Base-by-base conservation (phyloP, 2,888 invertebrate species). In the Dilophus febrilis region DNA sequence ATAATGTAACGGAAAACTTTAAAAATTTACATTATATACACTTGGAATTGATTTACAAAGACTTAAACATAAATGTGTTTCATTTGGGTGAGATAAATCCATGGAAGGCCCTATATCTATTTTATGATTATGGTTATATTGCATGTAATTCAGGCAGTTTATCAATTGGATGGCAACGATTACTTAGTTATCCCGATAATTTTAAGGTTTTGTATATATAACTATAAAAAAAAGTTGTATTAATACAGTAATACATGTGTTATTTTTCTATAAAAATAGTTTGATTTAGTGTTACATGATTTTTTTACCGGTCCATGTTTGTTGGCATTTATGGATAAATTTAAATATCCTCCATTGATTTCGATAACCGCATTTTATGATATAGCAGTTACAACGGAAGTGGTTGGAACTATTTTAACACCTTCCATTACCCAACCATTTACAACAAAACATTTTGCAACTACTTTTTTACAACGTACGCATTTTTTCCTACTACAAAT, bases 241-340 rank as follows among this genome's bases (percentile, higher is more conserved):
- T n/a, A n/a, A n/a, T n/a, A n/a, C n/a, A n/a, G n/a, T n/a, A n/a
- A n/a, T n/a, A n/a, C n/a, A n/a, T n/a, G n/a, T n/a, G n/a, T n/a
- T n/a, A n/a, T n/a, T n/a, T n/a, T n/a, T n/a, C n/a, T n/a, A n/a
- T n/a, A n/a, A n/a, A n/a, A n/a, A n/a, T 6, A 50, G 26, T 54
- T 57, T 41, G 58, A 60, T 49, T 39, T 58, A 29, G 51, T 57
- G n/a, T 42, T 59, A 6, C 48, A 54, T 37, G 61, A 60, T 41
- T 54, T 51, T 30, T 52, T 52, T 1, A 27, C 50, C 18, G 54
- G 54, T 3, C 49, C 54, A 4, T 52, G 50, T 47, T 39, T 57
- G 13, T 26, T 59, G 13, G 53, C 53, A 2, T 52, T 59, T 37
- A 45, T 52, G 1, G 49, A 56, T 27, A 52, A 51, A 37, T 59